Evolutionary conservation across 2,888 invertebrate genomes (phyloP).

Genomic region (Conops quadrifasciatus): DNA sequence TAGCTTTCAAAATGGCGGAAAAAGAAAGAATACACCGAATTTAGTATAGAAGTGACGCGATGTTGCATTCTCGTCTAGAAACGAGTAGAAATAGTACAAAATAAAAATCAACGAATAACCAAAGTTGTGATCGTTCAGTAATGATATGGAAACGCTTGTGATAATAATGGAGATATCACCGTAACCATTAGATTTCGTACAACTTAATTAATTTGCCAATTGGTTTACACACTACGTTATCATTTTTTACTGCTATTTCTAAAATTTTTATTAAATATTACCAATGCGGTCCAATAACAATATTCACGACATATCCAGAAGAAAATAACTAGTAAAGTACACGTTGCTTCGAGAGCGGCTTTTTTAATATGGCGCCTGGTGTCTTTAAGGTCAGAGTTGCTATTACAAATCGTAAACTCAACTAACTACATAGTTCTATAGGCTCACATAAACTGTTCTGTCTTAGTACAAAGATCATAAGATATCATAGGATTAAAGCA

Average conservation of each 20-base stretch:
- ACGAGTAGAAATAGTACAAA: slow-evolving; percentile 13
- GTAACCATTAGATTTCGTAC: too few species aligned
- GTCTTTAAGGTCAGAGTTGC: slow-evolving; percentile 1
- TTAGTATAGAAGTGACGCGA: slow-evolving; percentile 66
- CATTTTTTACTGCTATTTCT: too few species aligned
- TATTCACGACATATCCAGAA: slow-evolving; percentile 26
- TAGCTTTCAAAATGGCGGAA: slow-evolving; percentile 66
- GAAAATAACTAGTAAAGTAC: slow-evolving; percentile 42
- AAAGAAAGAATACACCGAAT: slow-evolving; percentile 53
- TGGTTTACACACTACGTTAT: too few species aligned
- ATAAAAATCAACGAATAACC: neutral
- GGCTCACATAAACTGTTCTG: neutral
- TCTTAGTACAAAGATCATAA: too few species aligned
- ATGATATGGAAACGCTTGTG: neutral
- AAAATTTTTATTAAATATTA: slow-evolving; percentile 32
- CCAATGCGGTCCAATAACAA: slow-evolving; percentile 38
- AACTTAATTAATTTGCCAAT: too few species aligned
- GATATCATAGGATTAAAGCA: too few species aligned
- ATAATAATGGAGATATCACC: too few species aligned
- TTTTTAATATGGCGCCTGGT: slow-evolving; percentile 32
- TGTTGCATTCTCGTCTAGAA: slow-evolving; percentile 43
- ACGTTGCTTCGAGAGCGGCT: slow-evolving; percentile 37
- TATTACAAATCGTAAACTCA: neutral
- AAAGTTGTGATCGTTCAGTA: slow-evolving; percentile 1
- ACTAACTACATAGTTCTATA: neutral